These are phyloP conservation scores for Triplophysa rosa DNA, from an alignment of 2,113 vertebrate genomes.

Conservation along the genomic window DNA sequence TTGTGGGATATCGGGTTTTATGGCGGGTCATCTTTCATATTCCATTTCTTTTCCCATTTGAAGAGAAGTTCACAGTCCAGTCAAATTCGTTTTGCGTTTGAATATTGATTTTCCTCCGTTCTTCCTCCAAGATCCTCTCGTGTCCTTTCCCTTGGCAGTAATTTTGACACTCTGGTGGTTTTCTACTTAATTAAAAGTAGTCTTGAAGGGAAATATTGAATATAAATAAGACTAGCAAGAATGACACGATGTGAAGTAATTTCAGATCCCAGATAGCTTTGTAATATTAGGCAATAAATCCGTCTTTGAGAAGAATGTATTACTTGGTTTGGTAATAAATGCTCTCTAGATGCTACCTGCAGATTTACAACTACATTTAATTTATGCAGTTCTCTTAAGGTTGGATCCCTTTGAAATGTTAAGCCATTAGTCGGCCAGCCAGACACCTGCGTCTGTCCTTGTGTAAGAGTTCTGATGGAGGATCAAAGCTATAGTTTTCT, in stretches of 20 bases:
- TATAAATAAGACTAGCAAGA: slow-evolving; percentile 31
- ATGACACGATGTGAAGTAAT: slow-evolving; percentile 58
- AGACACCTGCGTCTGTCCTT: slow-evolving; percentile 4
- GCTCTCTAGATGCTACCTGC: not conserved
- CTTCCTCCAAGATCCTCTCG: slow-evolving; percentile 53
- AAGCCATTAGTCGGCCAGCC: slow-evolving; percentile 8
- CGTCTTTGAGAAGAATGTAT: not conserved
- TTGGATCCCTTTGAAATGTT: slow-evolving; percentile 25
- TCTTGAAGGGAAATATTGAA: slow-evolving; percentile 5
- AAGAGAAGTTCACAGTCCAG: slow-evolving; percentile 75
- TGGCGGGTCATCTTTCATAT: slow-evolving; percentile 80
- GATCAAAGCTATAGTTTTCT: slow-evolving; percentile 60
- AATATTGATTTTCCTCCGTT: slow-evolving; percentile 74
- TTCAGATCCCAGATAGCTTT: slow-evolving; percentile 14
- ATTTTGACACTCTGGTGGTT: slow-evolving; percentile 53
- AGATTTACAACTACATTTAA: not conserved
- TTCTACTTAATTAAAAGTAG: slow-evolving; percentile 58
- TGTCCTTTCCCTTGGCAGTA: slow-evolving; percentile 62
- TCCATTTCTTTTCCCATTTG: slow-evolving; percentile 76
- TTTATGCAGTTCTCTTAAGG: slow-evolving; percentile 6
- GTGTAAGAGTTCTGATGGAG: slow-evolving; percentile 50
- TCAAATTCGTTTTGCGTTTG: slow-evolving; percentile 79
- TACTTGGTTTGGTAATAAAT: not conserved
- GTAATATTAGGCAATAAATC: slow-evolving; percentile 10
- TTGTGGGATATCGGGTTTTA: slow-evolving; percentile 77